Conservation (phyloP, 2,113 vertebrate genomes). For the Canis aureus region DNA sequence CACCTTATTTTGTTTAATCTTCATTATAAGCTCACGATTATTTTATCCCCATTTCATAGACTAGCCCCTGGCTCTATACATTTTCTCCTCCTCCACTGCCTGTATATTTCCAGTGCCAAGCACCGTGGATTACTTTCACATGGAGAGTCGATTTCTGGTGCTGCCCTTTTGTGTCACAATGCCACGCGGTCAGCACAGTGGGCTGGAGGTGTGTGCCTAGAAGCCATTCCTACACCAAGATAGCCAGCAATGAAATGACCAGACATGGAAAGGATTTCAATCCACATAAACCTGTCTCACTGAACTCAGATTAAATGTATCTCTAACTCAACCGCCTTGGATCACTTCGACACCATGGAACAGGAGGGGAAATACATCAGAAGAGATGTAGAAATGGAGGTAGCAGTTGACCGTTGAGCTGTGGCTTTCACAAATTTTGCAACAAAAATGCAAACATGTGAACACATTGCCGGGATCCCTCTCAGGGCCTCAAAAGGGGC, state of each 20-base stretch:
- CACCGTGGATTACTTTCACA: neutral
- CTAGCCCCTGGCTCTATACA: neutral
- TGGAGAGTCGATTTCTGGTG: neutral
- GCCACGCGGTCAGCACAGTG: neutral
- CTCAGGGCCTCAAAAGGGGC: neutral
- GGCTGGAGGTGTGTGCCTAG: neutral
- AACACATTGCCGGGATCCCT: neutral
- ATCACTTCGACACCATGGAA: neutral
- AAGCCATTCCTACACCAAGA: neutral
- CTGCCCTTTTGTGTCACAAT: neutral
- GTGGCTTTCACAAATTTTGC: slow-evolving; percentile 33
- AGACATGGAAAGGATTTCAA: neutral
- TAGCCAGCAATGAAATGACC: neutral
- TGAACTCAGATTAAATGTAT: slow-evolving; percentile 17
- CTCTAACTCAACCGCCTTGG: neutral
- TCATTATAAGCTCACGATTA: neutral
- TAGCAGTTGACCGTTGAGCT: neutral
- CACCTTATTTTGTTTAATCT: neutral
- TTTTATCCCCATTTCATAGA: neutral
- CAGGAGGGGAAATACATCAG: neutral
- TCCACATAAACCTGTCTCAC: neutral
- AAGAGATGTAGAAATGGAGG: neutral
- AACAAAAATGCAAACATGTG: slow-evolving; percentile 24
- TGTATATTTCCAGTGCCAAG: neutral
- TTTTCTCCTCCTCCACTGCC: neutral